phyloP scores from a whole-genome alignment of 2,888 invertebrate genomes.

The Drosophila siamana region DNA sequence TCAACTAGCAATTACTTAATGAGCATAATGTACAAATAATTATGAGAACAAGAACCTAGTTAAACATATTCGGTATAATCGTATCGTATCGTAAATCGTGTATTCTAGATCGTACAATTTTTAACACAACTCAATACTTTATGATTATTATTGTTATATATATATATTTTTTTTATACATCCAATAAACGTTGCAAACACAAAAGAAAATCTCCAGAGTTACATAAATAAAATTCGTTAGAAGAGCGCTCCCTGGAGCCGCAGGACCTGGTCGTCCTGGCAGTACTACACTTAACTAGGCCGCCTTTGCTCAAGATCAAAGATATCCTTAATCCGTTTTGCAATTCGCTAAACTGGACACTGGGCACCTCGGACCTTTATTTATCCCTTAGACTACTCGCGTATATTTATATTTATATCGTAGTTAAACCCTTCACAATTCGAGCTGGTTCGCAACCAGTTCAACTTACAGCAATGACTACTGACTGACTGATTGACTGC shows the following conservation, averaged over 20 bases:
- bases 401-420: constrained; percentile 30
- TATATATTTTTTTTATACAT: constrained; percentile 37
- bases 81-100: neutral
- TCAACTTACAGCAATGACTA: constrained; percentile 35
- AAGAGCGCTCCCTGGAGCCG: constrained; percentile 34
- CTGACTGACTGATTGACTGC: constrained; percentile 15
- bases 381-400: constrained; percentile 28
- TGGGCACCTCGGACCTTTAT: constrained; percentile 22
- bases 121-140: constrained; percentile 71
- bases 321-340: neutral
- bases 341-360: constrained; percentile 8
- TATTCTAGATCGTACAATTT: constrained; percentile 45
- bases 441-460: constrained; percentile 41
- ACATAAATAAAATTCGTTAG: constrained; percentile 69
- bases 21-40: constrained; percentile 76
- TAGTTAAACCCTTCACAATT: constrained; percentile 52
- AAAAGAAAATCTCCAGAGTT: constrained; percentile 68
- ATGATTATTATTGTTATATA: constrained; percentile 14
- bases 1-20: constrained; percentile 71
- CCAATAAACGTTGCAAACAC: constrained; percentile 40
- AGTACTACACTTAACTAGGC: constrained; percentile 28
- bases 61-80: constrained; percentile 12
- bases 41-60: constrained; percentile 69
- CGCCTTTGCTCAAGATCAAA: neutral
- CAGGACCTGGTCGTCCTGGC: constrained; percentile 16